A percentile compares a stretch with the other conserved stretches of the same genome.
Evolutionary conservation across 1,140 invertebrate genomes (phyloP).

Genomic region (Calliopsis andreniformis): DNA sequence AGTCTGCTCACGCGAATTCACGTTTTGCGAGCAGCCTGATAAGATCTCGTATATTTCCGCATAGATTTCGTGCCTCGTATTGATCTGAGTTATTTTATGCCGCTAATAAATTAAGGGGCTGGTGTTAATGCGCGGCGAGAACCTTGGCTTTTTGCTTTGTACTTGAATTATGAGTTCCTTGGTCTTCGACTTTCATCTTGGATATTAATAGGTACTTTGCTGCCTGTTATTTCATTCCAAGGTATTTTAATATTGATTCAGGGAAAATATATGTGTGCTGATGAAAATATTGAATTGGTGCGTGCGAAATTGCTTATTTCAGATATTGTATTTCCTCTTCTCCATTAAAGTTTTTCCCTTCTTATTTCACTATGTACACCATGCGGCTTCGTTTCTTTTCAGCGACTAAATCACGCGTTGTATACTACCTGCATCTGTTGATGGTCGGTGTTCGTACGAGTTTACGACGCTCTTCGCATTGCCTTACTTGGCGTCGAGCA

Average conservation of each 20-base stretch:
- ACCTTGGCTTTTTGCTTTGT: neutral
- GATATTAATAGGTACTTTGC: neutral
- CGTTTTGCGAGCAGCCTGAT: constrained; percentile 58
- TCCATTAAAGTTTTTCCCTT: constrained; percentile 11
- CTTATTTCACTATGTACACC: constrained; percentile 13
- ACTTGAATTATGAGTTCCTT: neutral
- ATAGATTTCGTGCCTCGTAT: constrained; percentile 53
- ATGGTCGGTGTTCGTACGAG: constrained; percentile 26
- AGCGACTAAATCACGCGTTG: constrained; percentile 56
- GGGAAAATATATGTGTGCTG: too few species aligned
- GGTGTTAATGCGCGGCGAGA: constrained; percentile 37
- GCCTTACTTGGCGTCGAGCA: constrained; percentile 49
- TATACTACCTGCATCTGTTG: constrained; percentile 61
- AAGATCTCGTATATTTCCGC: constrained; percentile 54
- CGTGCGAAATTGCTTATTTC: too few species aligned
- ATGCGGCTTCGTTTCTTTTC: constrained; percentile 39
- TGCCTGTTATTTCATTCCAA: neutral
- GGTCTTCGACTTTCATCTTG: neutral
- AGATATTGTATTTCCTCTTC: too few species aligned
- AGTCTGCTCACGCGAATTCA: constrained; percentile 57
- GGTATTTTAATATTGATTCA: too few species aligned
- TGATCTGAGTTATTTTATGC: constrained; percentile 58
- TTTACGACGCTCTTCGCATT: constrained; percentile 36
- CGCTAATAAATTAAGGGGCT: constrained; percentile 48
- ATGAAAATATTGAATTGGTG: too few species aligned